Evolutionary conservation across 2,797 vertebrate genomes (phyloP).

Genomic region (Smutsia gigantea): DNA sequence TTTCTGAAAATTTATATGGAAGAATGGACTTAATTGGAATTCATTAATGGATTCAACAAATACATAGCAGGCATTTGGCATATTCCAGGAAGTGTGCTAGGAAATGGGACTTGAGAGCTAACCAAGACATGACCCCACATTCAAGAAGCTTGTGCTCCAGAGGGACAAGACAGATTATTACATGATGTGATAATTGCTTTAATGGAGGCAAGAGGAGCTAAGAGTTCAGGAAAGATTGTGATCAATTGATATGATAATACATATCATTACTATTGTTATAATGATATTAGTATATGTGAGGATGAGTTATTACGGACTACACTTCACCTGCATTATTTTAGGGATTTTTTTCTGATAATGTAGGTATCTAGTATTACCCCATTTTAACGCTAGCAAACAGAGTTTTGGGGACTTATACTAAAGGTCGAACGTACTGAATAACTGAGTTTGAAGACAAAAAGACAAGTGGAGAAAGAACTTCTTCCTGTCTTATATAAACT

Average conservation of each 20-base stretch:
- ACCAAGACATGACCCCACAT: accelerated
- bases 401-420: neutral
- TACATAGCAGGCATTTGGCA: neutral
- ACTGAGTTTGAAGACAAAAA: neutral
- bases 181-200: neutral
- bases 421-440: neutral
- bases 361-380: neutral
- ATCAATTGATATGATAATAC: neutral
- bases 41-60: neutral
- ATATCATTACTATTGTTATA: neutral
- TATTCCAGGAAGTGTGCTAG: neutral
- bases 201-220: neutral
- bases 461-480: neutral
- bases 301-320: neutral
- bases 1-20: neutral
- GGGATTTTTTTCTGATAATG: neutral
- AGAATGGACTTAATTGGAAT: neutral
- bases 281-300: neutral
- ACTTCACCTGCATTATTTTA: neutral
- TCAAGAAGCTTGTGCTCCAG: neutral
- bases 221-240: neutral
- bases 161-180: neutral
- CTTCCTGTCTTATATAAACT: neutral
- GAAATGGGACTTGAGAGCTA: neutral
- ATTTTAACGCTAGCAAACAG: neutral